A percentile compares a stretch with the other conserved stretches of the same genome.
These are phyloP conservation scores for Chromis chromis DNA, from an alignment of 2,797 vertebrate species.

Conservation along the genomic window DNA sequence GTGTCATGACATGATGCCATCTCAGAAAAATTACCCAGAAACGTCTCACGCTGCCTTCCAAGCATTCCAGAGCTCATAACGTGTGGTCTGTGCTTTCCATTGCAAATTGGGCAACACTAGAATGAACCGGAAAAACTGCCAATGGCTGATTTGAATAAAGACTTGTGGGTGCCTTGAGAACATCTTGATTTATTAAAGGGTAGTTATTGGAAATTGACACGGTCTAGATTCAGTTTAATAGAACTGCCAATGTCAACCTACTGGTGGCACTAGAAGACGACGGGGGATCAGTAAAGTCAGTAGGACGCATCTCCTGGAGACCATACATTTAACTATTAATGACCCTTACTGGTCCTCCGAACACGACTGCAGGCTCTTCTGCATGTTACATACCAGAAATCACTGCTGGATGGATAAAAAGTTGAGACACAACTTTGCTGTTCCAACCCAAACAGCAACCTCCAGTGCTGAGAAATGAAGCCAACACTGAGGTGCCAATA, in stretches of 20 bases:
- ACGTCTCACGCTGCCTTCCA: slow-evolving; percentile 53
- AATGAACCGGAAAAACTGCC: slow-evolving; percentile 21
- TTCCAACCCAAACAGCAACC: too few species aligned
- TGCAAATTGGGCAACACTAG: slow-evolving; percentile 30
- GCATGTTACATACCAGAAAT: background rate
- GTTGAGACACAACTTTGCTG: too few species aligned
- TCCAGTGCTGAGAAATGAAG: too few species aligned
- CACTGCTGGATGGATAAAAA: background rate
- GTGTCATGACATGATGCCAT: slow-evolving; percentile 69
- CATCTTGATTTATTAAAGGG: background rate
- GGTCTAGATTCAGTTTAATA: background rate
- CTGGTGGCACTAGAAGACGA: background rate
- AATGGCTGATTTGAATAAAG: background rate
- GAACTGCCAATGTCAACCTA: background rate
- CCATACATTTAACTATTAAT: background rate
- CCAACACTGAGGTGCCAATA: too few species aligned
- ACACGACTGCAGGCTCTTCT: background rate
- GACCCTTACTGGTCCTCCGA: too few species aligned
- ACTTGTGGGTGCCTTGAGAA: background rate
- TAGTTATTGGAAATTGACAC: background rate
- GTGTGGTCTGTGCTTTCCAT: slow-evolving; percentile 11
- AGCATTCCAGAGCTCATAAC: slow-evolving; percentile 48
- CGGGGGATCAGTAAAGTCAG: too few species aligned
- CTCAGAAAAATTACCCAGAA: slow-evolving; percentile 59
- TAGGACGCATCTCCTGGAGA: background rate